Evolutionary conservation across 1,140 invertebrate species (phyloP).

Genomic region (Heliconius hermathena): DNA sequence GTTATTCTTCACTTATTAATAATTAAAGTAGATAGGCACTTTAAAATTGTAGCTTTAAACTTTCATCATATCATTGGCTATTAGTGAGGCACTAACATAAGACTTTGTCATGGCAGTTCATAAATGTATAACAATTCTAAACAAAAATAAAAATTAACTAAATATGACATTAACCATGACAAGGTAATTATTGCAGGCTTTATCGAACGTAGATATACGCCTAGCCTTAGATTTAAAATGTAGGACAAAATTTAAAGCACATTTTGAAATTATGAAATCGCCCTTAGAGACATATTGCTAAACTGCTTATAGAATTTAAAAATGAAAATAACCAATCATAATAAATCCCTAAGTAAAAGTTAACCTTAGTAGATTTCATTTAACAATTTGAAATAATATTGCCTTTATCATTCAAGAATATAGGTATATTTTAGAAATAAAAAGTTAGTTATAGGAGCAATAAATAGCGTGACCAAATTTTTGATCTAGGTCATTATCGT

Average conservation of each 20-base stretch:
- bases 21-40: conserved; percentile 57
- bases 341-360: not conserved
- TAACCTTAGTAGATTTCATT: not conserved
- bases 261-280: not conserved
- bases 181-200: not conserved
- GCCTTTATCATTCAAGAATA: not conserved
- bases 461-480: conserved; percentile 29
- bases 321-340: not conserved
- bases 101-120: conserved; percentile 9
- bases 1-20: conserved; percentile 38
- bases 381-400: not conserved
- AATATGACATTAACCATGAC: not conserved
- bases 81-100: conserved; percentile 18
- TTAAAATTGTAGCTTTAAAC: conserved; percentile 69
- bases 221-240: conserved; percentile 23
- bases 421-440: not conserved
- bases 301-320: conserved; percentile 7
- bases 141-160: not conserved
- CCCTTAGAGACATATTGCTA: not conserved
- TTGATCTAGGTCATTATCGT: conserved; percentile 26
- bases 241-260: conserved; percentile 20
- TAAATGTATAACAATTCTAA: not conserved
- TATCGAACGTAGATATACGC: not conserved
- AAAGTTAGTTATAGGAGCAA: not conserved
- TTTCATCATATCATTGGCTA: conserved; percentile 55